Conservation (phyloP, 2,888 invertebrate genomes). For the Melieria omissa region DNA sequence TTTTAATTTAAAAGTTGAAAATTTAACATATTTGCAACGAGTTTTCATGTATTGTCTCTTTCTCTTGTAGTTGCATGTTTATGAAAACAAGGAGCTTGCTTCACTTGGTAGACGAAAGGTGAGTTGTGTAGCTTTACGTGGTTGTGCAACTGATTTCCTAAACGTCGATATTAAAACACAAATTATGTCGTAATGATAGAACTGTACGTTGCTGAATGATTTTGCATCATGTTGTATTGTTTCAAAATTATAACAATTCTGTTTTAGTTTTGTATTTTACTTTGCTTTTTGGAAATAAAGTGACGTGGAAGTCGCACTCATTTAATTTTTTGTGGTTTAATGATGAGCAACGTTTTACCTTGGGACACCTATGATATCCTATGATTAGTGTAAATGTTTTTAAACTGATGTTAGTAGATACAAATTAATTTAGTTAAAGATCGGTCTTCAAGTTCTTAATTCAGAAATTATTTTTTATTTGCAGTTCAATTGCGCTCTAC, state of each 20-base stretch:
- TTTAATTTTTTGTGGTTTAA: neutral
- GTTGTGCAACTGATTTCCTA: no score
- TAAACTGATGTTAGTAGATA: slow-evolving; percentile 28
- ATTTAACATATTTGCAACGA: neutral
- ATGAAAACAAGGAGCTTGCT: neutral
- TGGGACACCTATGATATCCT: slow-evolving; percentile 65
- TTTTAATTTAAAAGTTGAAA: neutral
- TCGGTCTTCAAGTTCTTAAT: neutral
- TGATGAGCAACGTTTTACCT: slow-evolving; percentile 61
- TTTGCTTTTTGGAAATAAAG: no score
- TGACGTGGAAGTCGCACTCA: no score
- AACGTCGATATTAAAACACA: no score
- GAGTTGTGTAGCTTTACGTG: no score
- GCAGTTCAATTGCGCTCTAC: slow-evolving; percentile 26
- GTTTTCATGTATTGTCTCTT: slow-evolving; percentile 5
- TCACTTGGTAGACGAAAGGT: neutral
- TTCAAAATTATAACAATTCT: neutral
- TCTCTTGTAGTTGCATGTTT: slow-evolving; percentile 26
- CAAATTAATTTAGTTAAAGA: neutral
- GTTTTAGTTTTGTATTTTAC: neutral
- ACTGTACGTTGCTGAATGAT: no score
- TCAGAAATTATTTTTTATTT: neutral
- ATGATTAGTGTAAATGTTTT: slow-evolving; percentile 60
- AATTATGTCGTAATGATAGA: no score
- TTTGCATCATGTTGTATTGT: no score